phyloP scores from a whole-genome alignment of 2,113 vertebrate genomes.

The Crocuta crocuta region DNA sequence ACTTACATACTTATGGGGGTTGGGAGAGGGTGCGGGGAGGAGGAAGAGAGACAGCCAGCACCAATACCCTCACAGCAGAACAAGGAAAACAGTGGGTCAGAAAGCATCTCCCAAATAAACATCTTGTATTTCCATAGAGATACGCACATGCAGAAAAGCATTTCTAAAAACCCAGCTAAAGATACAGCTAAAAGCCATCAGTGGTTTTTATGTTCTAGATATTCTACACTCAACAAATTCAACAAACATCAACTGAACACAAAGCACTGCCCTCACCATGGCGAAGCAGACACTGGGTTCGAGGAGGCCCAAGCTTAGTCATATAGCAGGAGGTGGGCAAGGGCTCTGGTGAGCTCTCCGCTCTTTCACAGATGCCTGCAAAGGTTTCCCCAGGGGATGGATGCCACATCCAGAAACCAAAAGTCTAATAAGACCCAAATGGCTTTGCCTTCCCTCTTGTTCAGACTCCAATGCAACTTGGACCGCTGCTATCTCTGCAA shows the following conservation, averaged over 20 bases:
- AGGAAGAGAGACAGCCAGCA: background rate
- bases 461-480: background rate
- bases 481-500: background rate
- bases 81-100: background rate
- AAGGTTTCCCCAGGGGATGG: background rate
- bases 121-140: background rate
- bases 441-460: background rate
- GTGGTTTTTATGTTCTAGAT: background rate
- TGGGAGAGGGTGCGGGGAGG: too few relatives aligned
- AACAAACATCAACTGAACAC: background rate
- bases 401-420: background rate
- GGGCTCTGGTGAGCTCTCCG: background rate
- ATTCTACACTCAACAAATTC: background rate
- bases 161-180: background rate
- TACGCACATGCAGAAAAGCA: background rate
- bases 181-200: conserved; percentile 26
- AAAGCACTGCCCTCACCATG: background rate
- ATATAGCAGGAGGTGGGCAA: background rate
- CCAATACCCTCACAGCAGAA: background rate
- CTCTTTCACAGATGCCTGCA: background rate
- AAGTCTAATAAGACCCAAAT: background rate
- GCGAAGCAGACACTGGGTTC: background rate
- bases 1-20: background rate
- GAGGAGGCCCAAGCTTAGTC: background rate
- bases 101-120: background rate